Evolutionary conservation across 1,140 invertebrate species (phyloP).

Genomic region (Arion vulgaris): DNA sequence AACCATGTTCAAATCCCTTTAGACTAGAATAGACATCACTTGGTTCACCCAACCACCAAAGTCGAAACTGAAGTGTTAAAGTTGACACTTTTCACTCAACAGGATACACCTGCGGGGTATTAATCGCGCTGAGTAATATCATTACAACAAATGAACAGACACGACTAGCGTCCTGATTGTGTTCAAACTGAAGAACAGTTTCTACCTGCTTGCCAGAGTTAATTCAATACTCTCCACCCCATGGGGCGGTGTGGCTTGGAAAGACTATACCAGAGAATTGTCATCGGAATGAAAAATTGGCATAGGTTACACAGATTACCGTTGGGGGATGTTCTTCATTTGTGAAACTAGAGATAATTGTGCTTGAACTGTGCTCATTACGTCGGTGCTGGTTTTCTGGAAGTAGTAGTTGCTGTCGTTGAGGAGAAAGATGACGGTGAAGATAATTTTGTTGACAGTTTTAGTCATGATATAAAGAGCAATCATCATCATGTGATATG

Average conservation of each 20-base stretch:
- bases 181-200: conserved; percentile 13
- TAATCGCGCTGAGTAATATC: conserved; percentile 5
- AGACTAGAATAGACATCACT: not conserved
- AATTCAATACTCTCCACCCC: conserved; percentile 22
- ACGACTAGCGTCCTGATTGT: not conserved
- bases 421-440: not conserved
- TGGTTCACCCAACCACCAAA: not conserved
- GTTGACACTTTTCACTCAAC: not conserved
- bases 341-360: not conserved
- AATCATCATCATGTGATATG: too few relatives aligned
- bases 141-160: conserved; percentile 31
- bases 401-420: not conserved
- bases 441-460: too few relatives aligned
- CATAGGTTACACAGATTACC: not conserved
- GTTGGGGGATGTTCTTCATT: not conserved
- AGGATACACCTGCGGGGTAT: not conserved
- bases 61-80: conserved; percentile 10
- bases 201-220: not conserved
- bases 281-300: not conserved
- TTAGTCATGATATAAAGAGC: too few relatives aligned
- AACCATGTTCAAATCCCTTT: not conserved
- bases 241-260: not conserved
- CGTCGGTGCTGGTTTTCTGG: not conserved
- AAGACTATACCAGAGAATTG: not conserved
- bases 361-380: not conserved